Conservation (phyloP, 53 echinoderm and acorn worm species). For the Holothuria scabra region DNA sequence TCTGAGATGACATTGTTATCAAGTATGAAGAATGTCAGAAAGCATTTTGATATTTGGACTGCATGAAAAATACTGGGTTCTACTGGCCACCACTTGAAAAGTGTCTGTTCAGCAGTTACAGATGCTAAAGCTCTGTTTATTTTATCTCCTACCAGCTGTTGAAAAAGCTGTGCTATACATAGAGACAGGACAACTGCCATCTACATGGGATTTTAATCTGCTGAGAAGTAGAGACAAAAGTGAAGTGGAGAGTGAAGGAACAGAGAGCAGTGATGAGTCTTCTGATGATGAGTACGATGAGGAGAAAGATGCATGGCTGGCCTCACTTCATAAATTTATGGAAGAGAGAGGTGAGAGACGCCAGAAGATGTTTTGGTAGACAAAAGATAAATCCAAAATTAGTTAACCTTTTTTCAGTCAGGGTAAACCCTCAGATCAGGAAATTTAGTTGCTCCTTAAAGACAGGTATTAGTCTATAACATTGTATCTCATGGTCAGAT, state of each 20-base stretch:
- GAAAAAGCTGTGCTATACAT: constrained; percentile 92
- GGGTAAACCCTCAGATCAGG: background rate
- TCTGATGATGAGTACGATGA: constrained; percentile 97
- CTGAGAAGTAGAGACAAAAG: constrained; percentile 64
- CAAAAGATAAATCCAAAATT: no score
- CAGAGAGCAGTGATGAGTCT: constrained; percentile 72
- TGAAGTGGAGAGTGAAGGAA: constrained; percentile 49
- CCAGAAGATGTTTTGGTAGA: background rate
- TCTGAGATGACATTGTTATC: no score
- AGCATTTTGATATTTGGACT: no score
- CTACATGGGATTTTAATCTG: constrained; percentile 86
- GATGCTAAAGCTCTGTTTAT: no score
- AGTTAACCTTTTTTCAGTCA: background rate
- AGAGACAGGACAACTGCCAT: constrained; percentile 91
- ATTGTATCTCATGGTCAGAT: no score
- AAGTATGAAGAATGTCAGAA: no score
- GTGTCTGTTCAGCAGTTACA: no score
- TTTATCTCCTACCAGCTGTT: constrained; percentile 51
- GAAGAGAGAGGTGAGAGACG: constrained; percentile 83
- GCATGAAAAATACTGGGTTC: no score
- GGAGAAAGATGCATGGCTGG: constrained; percentile 96
- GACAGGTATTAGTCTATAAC: no score
- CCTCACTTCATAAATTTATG: constrained; percentile 98
- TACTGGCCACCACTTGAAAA: no score
- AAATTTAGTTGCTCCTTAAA: no score